A percentile compares a stretch with the other conserved stretches of the same genome.
These are phyloP conservation scores for Conopomorpha cramerella DNA, from an alignment of 1,140 invertebrate genomes.

Conservation along the genomic window DNA sequence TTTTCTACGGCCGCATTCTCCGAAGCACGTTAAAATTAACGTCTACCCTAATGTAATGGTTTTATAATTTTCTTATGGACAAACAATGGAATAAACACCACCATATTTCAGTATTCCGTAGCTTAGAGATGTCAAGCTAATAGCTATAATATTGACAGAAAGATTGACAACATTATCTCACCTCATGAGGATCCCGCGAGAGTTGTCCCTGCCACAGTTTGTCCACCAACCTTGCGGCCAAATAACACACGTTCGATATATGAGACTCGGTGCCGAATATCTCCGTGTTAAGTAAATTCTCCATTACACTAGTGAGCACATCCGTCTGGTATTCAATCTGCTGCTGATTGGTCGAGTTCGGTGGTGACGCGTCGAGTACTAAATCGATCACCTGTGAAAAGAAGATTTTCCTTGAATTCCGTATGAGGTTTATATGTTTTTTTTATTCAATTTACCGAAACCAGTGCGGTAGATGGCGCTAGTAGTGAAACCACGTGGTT, in stretches of 20 bases:
- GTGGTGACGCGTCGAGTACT: constrained; percentile 85
- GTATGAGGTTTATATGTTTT: too few relatives aligned
- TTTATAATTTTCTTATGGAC: too few relatives aligned
- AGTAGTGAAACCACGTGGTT: too few relatives aligned
- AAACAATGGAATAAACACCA: too few relatives aligned
- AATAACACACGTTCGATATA: constrained; percentile 92
- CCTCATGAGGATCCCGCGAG: constrained; percentile 88
- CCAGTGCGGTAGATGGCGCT: too few relatives aligned
- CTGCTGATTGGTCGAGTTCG: constrained; percentile 77
- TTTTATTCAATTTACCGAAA: too few relatives aligned
- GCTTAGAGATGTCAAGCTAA: too few relatives aligned
- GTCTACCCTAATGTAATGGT: too few relatives aligned
- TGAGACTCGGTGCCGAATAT: constrained; percentile 80
- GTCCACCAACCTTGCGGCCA: constrained; percentile 91
- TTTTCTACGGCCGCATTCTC: too few relatives aligned
- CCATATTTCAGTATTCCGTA: too few relatives aligned
- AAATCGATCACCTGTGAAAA: constrained; percentile 74
- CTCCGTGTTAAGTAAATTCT: constrained; percentile 91
- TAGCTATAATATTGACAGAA: neutral
- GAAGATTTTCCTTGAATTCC: neutral
- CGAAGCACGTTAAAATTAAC: too few relatives aligned
- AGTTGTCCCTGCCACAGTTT: constrained; percentile 95
- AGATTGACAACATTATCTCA: constrained; percentile 12
- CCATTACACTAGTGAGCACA: constrained; percentile 89
- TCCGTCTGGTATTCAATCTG: constrained; percentile 92